These are phyloP conservation scores for Acrocephalus kingi DNA, from an alignment of 2,113 vertebrate species.

Conservation along the genomic window DNA sequence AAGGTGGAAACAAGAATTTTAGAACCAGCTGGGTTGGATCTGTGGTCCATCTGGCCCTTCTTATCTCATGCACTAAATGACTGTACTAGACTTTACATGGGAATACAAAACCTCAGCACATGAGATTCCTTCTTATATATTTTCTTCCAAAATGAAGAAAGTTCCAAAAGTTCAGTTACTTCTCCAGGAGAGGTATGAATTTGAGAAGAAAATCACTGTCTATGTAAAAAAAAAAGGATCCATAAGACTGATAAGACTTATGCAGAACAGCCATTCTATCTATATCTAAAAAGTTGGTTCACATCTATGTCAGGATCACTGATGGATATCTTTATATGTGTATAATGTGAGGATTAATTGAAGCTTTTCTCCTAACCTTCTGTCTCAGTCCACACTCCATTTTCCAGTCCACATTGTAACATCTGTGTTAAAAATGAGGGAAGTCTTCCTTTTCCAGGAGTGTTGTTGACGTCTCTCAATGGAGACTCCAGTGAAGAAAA, in stretches of 20 bases:
- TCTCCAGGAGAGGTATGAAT: not conserved
- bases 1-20: not conserved
- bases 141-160: not conserved
- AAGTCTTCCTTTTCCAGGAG: not conserved
- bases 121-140: not conserved
- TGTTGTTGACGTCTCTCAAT: not conserved
- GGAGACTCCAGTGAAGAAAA: not conserved
- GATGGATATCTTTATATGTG: not conserved
- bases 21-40: not conserved
- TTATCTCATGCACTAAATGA: not conserved
- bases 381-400: not conserved
- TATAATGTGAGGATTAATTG: not conserved
- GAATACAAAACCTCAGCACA: not conserved
- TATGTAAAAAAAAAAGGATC: not conserved
- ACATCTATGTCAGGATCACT: not conserved
- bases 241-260: not conserved
- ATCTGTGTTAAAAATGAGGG: not conserved
- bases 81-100: rapidly evolving
- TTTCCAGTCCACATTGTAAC: not conserved
- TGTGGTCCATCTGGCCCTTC: not conserved
- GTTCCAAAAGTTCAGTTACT: not conserved
- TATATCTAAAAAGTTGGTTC: not conserved
- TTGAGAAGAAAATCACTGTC: conserved; percentile 8
- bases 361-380: not conserved
- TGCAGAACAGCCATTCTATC: not conserved